These are phyloP conservation scores for Xiphorhynchus erythropygius DNA, from an alignment of 2,797 vertebrate species.

Conservation along the genomic window DNA sequence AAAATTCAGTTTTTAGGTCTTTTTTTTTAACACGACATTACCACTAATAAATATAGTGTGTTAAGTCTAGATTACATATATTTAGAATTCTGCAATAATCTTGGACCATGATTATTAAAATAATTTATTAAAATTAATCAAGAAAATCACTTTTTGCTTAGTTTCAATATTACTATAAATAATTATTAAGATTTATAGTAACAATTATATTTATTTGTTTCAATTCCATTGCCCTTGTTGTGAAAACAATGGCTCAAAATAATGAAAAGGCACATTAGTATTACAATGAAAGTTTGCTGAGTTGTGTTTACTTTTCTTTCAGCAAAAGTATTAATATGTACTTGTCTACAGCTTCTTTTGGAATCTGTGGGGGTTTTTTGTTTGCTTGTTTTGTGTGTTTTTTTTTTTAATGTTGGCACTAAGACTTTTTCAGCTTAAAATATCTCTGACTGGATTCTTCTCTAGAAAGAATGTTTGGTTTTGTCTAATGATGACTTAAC, in stretches of 20 bases:
- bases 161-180: background rate
- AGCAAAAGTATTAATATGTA: background rate
- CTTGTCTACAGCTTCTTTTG: background rate
- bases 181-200: background rate
- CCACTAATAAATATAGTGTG: background rate
- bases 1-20: background rate
- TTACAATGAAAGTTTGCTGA: background rate
- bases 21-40: background rate
- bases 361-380: accelerated
- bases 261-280: background rate
- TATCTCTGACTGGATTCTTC: background rate
- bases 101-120: background rate
- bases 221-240: background rate
- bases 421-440: background rate
- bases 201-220: background rate
- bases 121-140: background rate
- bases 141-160: accelerated
- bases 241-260: background rate
- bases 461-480: background rate
- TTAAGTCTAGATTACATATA: background rate
- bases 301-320: background rate
- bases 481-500: background rate
- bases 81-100: background rate
- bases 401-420: background rate
- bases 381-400: accelerated